Conservation (phyloP, 2,888 invertebrate genomes). For the Fragum fragum region DNA sequence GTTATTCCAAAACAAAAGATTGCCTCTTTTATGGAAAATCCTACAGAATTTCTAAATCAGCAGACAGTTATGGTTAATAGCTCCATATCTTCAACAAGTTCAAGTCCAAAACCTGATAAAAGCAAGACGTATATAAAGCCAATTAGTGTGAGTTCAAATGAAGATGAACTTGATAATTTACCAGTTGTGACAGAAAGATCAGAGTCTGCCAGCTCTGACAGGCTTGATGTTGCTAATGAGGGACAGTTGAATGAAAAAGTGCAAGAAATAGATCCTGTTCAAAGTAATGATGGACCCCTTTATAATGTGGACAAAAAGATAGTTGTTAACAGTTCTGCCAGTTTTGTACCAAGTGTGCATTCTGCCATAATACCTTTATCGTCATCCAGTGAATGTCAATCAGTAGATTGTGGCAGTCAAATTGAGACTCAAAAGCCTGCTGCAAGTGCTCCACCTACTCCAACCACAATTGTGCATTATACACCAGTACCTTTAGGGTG, state of each 20-base stretch:
- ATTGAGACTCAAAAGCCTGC: slow-evolving; percentile 32
- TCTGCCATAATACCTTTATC: background rate
- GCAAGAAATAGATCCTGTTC: background rate
- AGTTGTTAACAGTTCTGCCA: background rate
- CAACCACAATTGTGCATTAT: slow-evolving; percentile 63
- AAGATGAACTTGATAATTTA: slow-evolving; percentile 57
- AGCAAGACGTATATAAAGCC: slow-evolving; percentile 18
- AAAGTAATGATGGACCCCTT: background rate
- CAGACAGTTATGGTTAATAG: slow-evolving; percentile 92
- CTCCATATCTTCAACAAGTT: slow-evolving; percentile 69
- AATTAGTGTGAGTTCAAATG: slow-evolving; percentile 22
- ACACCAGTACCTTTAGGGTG: slow-evolving; percentile 57
- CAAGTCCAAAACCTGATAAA: slow-evolving; percentile 58
- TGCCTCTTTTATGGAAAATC: slow-evolving; percentile 95
- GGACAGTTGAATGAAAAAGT: background rate
- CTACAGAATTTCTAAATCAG: slow-evolving; percentile 95
- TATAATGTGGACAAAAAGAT: background rate
- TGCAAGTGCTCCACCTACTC: slow-evolving; percentile 58
- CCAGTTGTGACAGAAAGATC: slow-evolving; percentile 31
- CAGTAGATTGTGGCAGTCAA: background rate
- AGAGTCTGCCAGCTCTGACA: slow-evolving; percentile 48
- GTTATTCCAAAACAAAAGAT: slow-evolving; percentile 84
- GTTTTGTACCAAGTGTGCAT: background rate
- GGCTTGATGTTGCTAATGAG: slow-evolving; percentile 23
- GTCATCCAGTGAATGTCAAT: background rate